A percentile compares a stretch with the other conserved stretches of the same genome.
These are phyloP conservation scores for Forbesichthys papilliferus DNA, from an alignment of 2,113 vertebrate species.

Conservation along the genomic window DNA sequence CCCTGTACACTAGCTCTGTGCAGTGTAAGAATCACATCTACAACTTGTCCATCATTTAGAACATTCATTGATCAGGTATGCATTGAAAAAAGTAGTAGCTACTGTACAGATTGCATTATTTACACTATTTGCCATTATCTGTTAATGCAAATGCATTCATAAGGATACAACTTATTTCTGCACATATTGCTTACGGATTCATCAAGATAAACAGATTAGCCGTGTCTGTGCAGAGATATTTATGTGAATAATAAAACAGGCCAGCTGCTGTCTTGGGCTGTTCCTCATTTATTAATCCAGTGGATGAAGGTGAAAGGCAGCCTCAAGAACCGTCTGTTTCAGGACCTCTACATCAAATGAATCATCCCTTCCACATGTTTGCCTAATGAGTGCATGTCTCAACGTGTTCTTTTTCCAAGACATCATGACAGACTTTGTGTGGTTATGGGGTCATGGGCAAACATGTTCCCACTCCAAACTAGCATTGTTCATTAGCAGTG, in stretches of 20 bases:
- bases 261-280: background rate
- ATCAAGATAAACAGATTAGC: background rate
- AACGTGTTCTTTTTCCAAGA: slow-evolving; percentile 63
- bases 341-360: slow-evolving; percentile 52
- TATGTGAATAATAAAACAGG: too few relatives aligned
- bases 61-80: too few relatives aligned
- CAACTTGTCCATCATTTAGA: too few relatives aligned
- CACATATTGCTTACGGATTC: background rate
- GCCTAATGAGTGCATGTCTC: slow-evolving; percentile 69
- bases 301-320: slow-evolving; percentile 36
- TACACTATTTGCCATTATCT: too few relatives aligned
- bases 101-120: too few relatives aligned
- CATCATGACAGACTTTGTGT: slow-evolving; percentile 59
- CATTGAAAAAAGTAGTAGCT: too few relatives aligned
- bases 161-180: too few relatives aligned
- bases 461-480: slow-evolving; percentile 27
- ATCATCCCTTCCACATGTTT: slow-evolving; percentile 73
- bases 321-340: slow-evolving; percentile 39
- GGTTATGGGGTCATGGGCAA: slow-evolving; percentile 47
- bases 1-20: too few relatives aligned
- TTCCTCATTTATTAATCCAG: slow-evolving; percentile 18
- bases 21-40: too few relatives aligned
- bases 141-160: too few relatives aligned
- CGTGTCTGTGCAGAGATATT: background rate
- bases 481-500: slow-evolving; percentile 20